Base-by-base conservation (phyloP, 2,797 vertebrate genomes). In the Eulemur coronatus region DNA sequence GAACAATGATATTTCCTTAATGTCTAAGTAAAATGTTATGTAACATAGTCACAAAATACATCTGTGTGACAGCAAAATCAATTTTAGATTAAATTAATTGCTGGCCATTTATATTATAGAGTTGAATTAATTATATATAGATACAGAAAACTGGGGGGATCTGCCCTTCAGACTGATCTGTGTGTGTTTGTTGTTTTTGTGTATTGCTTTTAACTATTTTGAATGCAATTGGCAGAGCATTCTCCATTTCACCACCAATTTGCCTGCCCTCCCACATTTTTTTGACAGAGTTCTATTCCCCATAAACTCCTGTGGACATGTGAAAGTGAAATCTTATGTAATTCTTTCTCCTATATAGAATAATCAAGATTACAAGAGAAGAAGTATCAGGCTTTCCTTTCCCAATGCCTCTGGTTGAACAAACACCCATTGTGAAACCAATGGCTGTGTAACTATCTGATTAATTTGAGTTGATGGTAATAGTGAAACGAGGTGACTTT, bases 261-360 rank as follows among this genome's bases (percentile, higher is more conserved):
- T 15, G 0, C 10, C 48, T 2, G 10, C 4, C 5, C 14, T 10
- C 26, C 1, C 3, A n/a, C 1, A 15, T 7, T 7, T 3, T 22
- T 48, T 84, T 26, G 28, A 75, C n/a, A 76, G 48, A n/a, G 28
- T 48, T 89, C 22, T 59, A 20, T 72, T 75, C 35, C 70, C n/a
- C 46, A 3, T 48, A 22, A 95, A 20, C 4, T 13, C 20, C 76
- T 79, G 6, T 9, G 33, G 5, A 0, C 6, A 30, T 43, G 22
- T 61, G 26, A 93, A 88, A 89, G 4, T 57, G 33, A 88, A 91
- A 80, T 55, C 5, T 11, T 57, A 1, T 1, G 24, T 41, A 63
- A n/a, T 35, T 65, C 0, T 33, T 80, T 84, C 33, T 82, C 14
- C 10, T 13, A 48, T 22, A 63, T 41, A 57, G 84, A 79, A 57